Evolutionary conservation across 2,888 invertebrate genomes (phyloP).

Genomic region (Agrotis clavis): DNA sequence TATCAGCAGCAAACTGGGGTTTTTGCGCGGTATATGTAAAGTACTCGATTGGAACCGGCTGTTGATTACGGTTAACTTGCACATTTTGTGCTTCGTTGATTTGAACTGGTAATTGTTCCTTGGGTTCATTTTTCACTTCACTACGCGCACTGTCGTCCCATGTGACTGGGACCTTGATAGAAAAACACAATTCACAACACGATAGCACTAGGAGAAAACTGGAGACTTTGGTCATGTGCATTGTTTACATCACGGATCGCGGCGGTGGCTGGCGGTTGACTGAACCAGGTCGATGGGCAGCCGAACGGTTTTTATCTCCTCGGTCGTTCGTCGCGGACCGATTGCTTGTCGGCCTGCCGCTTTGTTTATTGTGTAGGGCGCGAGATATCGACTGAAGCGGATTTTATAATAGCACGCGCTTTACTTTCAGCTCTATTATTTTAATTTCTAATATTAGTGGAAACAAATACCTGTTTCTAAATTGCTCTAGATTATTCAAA

Average conservation of each 20-base stretch:
- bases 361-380: constrained; percentile 74
- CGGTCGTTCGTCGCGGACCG: constrained; percentile 86
- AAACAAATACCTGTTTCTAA: background rate
- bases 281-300: constrained; percentile 82
- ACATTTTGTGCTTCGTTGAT: constrained; percentile 61
- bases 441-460: background rate
- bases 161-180: constrained; percentile 82
- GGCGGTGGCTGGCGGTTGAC: constrained; percentile 81
- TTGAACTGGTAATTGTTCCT: constrained; percentile 58
- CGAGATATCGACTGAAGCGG: constrained; percentile 67
- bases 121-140: constrained; percentile 77
- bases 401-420: background rate
- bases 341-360: constrained; percentile 84
- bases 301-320: constrained; percentile 88
- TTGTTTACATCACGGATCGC: constrained; percentile 87
- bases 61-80: constrained; percentile 28
- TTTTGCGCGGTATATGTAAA: constrained; percentile 85
- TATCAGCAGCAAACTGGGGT: constrained; percentile 83
- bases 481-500: background rate
- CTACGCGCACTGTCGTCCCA: constrained; percentile 80
- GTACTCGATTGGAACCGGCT: constrained; percentile 78
- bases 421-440: background rate
- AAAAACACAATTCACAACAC: constrained; percentile 80
- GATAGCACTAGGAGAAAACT: constrained; percentile 76
- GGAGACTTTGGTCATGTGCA: constrained; percentile 78